Base-by-base conservation (phyloP, 37 sponge, comb jelly and placozoan genomes). In the Ephydatia muelleri region DNA sequence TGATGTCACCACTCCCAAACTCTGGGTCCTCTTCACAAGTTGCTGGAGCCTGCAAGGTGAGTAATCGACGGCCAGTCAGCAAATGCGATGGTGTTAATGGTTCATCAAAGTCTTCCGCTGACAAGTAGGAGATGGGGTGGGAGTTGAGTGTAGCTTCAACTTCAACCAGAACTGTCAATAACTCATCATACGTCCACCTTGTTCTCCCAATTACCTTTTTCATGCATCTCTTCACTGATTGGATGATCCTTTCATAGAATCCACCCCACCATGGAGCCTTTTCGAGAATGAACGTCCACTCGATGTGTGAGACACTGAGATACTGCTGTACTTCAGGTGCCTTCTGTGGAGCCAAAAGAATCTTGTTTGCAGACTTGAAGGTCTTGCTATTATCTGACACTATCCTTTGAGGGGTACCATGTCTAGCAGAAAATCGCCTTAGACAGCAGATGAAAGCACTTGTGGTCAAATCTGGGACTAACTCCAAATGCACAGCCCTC, bases 401-500 rank as follows among this genome's bases (percentile, higher is more conserved):
- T n/a, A n/a, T n/a, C n/a, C n/a, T n/a, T n/a, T n/a, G n/a, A n/a
- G n/a, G n/a, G n/a, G n/a, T n/a, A n/a, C n/a, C n/a, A n/a, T n/a
- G n/a, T n/a, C n/a, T n/a, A n/a, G n/a, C n/a, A n/a, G n/a, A n/a
- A n/a, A n/a, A n/a, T n/a, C n/a, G n/a, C n/a, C n/a, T n/a, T n/a
- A n/a, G n/a, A n/a, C n/a, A n/a, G n/a, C n/a, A n/a, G n/a, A n/a
- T n/a, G n/a, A n/a, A n/a, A n/a, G n/a, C n/a, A n/a, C n/a, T 11
- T 14, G 13, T 16, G 28, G 66, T 11, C 19, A 65, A 65, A 65
- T 65, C 19, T 65, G 66, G 66, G 21, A 79, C 67, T 49, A 79
- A 28, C 25, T 65, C 65, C 27, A 79, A 67, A 65, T 79, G 80
- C 13, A 65, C 80, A 22, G 80, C 80, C 14, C 80, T n/a, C 26